Percentiles rank a stretch among this genome's conserved stretches.
phyloP scores from a whole-genome alignment of 2,797 vertebrate species.

The Steatocranus sp. region DNA sequence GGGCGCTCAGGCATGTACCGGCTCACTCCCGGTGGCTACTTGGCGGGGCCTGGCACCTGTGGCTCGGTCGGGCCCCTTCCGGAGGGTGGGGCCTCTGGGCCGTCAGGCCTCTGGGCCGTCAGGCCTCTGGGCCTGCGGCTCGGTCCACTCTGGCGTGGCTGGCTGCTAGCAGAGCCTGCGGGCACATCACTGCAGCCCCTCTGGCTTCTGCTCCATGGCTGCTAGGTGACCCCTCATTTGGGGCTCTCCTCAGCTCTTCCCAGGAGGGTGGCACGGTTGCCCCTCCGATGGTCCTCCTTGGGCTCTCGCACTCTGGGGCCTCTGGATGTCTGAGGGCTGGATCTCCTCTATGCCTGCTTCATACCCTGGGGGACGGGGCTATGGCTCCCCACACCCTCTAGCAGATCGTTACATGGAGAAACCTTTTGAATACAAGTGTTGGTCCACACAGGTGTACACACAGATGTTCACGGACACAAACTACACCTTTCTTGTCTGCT shows the following conservation, averaged over 20 bases:
- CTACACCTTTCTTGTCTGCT: neutral
- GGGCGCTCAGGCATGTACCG: accelerated
- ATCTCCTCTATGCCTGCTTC: accelerated
- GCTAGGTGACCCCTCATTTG: accelerated
- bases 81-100: neutral
- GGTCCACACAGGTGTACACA: neutral
- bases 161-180: accelerated
- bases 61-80: accelerated
- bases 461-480: accelerated
- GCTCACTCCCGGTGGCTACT: accelerated
- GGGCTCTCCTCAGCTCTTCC: neutral
- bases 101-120: accelerated
- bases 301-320: accelerated
- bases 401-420: accelerated
- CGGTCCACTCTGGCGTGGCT: accelerated
- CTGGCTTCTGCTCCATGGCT: accelerated
- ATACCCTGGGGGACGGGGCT: neutral
- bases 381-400: neutral
- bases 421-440: neutral
- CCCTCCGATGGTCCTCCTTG: accelerated
- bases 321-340: accelerated
- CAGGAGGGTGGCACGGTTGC: accelerated
- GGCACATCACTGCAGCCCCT: neutral
- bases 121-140: too few relatives aligned
- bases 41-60: accelerated